phyloP scores from a whole-genome alignment of 2,797 vertebrate genomes.

The Echiichthys vipera region DNA sequence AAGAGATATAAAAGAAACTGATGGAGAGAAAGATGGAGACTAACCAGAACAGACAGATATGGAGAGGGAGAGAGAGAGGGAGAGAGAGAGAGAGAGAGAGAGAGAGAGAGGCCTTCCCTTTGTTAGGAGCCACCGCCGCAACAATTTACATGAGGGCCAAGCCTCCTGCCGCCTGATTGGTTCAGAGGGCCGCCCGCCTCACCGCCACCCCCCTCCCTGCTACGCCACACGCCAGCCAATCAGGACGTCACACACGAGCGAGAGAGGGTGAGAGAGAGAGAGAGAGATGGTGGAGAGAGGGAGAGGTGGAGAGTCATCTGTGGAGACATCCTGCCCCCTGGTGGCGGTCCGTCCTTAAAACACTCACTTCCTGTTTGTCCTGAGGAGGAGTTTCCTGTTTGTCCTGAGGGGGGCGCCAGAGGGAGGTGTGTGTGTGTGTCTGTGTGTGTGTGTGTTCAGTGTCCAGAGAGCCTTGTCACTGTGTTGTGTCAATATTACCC shows the following conservation, averaged over 20 bases:
- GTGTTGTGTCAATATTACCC: not conserved
- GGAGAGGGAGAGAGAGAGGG: not conserved
- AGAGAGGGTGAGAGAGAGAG: not conserved
- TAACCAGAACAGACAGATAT: not conserved
- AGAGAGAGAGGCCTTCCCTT: constrained; percentile 45
- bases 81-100: constrained; percentile 13
- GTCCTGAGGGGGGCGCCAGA: no score
- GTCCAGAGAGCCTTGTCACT: not conserved
- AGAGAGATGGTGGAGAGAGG: constrained; percentile 13
- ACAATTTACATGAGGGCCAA: constrained; percentile 81
- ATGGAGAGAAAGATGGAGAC: not conserved
- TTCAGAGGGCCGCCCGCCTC: constrained; percentile 33
- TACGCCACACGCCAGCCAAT: constrained; percentile 57
- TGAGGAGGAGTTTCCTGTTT: no score
- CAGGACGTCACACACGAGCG: constrained; percentile 40
- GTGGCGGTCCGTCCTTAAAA: no score
- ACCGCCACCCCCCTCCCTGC: constrained; percentile 46
- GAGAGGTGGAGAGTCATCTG: not conserved
- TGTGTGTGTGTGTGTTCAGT: not conserved
- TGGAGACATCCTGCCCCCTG: constrained; percentile 64
- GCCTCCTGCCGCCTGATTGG: constrained; percentile 74
- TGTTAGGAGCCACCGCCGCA: constrained; percentile 78
- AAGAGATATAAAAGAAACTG: not conserved
- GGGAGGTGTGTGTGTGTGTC: no score
- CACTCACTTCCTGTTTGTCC: no score